Percentiles rank a stretch among this genome's conserved stretches.
Evolutionary conservation across 2,797 vertebrate species (phyloP).

Genomic region (Halcyon leucocephala): DNA sequence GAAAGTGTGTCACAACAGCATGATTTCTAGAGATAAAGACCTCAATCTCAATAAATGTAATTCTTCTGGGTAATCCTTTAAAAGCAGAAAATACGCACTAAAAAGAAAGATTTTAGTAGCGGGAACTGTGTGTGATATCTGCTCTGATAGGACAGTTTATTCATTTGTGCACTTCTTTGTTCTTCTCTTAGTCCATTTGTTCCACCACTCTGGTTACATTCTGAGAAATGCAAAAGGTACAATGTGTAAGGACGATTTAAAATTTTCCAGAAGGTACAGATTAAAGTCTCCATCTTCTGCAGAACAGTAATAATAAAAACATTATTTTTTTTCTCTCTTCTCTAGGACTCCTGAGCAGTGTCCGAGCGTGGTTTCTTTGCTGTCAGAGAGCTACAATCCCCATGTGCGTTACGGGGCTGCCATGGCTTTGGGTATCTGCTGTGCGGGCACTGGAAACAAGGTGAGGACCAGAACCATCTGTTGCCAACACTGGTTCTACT

Average conservation of each 20-base stretch:
- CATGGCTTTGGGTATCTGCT: conserved; percentile 99
- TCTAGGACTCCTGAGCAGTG: conserved; percentile 98
- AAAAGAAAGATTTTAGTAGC: not conserved
- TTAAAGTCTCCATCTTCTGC: not conserved
- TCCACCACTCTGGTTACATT: not conserved
- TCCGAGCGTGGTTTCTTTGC: conserved; percentile 95
- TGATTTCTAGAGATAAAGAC: not conserved
- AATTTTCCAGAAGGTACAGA: not conserved
- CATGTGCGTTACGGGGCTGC: conserved; percentile 98
- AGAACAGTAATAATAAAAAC: not conserved
- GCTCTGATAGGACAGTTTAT: not conserved
- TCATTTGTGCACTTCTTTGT: not conserved
- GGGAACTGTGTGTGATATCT: not conserved
- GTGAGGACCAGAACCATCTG: conserved; percentile 66
- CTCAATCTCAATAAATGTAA: not conserved
- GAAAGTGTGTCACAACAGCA: not conserved
- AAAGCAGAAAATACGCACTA: not conserved
- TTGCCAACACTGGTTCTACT: not conserved
- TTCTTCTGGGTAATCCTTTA: not conserved
- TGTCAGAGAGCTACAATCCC: conserved; percentile 99
- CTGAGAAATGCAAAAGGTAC: not conserved
- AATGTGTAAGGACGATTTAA: not conserved
- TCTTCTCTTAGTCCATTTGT: not conserved
- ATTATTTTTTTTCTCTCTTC: not conserved
- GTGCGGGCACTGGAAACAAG: conserved; percentile 98